Base-by-base conservation (phyloP, 30 jellyfish, hydroid and myxozoan species). In the Morbakka virulenta region DNA sequence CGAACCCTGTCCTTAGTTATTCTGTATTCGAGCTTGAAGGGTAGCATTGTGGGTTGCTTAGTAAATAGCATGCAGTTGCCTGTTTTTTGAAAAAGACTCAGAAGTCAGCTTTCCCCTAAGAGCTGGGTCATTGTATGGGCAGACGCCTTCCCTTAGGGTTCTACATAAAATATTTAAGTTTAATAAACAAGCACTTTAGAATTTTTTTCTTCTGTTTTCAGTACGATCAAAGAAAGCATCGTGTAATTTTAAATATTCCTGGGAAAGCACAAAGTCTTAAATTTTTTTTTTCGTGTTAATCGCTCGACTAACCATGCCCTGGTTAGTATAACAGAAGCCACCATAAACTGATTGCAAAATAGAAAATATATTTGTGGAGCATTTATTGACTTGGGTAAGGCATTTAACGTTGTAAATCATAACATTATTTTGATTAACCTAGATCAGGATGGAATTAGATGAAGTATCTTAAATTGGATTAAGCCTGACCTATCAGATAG, bases 291-390 rank as follows among this genome's bases (percentile, higher is more conserved):
- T 76, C 74, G 86, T 72, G 90, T 66, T 1, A 65, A 62, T 21
- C 86, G 76, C 33, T 74, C 73, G 53, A 84, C 73, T 66, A 51
- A 65, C 67, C 95, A 75, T 84, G 90, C 95, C 65, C 86, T 75
- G 6, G 86, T 68, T 41, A 76, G 91, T 35, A 22, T 75, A 64
- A 84, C 84, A 21, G 95, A 77, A 35, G 20, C 72, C 2, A 77
- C 64, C 28, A 36, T 36, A 33, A 52, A 77, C 2, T 32, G 52
- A 28, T 50, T 64, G 17, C 85, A 64, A 28, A 31, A 77, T 34
- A 64, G 61, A 25, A 28, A 77, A 20, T 22, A 6, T 31, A 76
- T 33, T 29, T 62, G 78, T 77, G 87, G 89, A 63, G 47, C 64
- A 28, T 77, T 77, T 47, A 33, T 77, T 63, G 89, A 77, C 30